Evolutionary conservation across 2,797 vertebrate genomes (phyloP).

Genomic region (Iguana delicatissima): DNA sequence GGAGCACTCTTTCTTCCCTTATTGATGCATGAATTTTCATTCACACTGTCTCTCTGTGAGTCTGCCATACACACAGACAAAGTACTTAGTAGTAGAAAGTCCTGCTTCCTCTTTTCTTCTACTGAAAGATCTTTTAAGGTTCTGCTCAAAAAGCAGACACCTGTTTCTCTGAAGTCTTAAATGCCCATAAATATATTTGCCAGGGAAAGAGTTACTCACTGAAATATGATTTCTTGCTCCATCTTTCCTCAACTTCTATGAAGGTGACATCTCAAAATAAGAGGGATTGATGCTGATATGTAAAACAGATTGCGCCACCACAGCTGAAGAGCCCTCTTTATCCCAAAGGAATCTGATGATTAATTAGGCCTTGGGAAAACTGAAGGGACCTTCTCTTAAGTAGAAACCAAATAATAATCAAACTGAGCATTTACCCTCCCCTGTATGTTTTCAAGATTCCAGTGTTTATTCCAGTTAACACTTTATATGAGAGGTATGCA

Average conservation of each 20-base stretch:
- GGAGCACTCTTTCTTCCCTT: slow-evolving; percentile 32
- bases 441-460: background rate
- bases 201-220: background rate
- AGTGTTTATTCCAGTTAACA: slow-evolving; percentile 21
- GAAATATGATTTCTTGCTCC: slow-evolving; percentile 19
- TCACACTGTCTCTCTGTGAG: background rate
- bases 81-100: background rate
- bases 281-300: slow-evolving; percentile 17
- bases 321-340: background rate
- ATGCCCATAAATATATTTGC: background rate
- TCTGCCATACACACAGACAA: background rate
- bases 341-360: slow-evolving; percentile 37
- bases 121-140: background rate
- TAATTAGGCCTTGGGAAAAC: slow-evolving; percentile 10
- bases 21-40: background rate
- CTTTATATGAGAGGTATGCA: slow-evolving; percentile 19
- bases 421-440: background rate
- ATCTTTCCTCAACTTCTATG: slow-evolving; percentile 7
- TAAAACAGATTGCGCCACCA: background rate
- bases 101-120: background rate
- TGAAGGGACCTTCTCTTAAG: slow-evolving; percentile 1
- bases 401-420: slow-evolving; percentile 18
- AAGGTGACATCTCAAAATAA: slow-evolving; percentile 35
- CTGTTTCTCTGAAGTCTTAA: slow-evolving; percentile 24
- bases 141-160: background rate